Evolutionary conservation across 2,888 invertebrate species (phyloP).

Genomic region (Lydus trimaculatus): DNA sequence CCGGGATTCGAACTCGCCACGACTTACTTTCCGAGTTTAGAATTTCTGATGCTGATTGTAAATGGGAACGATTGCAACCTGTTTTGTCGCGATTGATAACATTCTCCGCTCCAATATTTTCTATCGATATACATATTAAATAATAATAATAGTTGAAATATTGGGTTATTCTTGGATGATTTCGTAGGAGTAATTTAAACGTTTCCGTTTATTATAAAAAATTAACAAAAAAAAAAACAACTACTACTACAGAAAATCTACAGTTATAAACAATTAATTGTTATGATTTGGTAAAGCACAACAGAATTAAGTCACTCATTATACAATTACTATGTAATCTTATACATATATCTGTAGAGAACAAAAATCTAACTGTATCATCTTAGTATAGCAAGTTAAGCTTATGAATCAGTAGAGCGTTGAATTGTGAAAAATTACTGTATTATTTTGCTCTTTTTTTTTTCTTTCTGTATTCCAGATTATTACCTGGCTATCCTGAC

Average conservation of each 20-base stretch:
- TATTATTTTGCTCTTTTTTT: conserved; percentile 8
- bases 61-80: not conserved
- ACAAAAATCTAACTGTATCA: conserved; percentile 12
- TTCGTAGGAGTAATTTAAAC: not conserved
- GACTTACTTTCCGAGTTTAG: too few relatives aligned
- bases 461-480: conserved; percentile 63
- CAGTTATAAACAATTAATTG: not conserved
- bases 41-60: not conserved
- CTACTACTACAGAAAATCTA: not conserved
- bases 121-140: not conserved
- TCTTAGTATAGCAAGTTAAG: not conserved
- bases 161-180: not conserved
- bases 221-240: too few relatives aligned
- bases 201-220: not conserved
- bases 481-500: conserved; percentile 85
- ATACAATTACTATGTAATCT: not conserved
- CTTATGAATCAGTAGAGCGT: not conserved
- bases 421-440: conserved; percentile 16
- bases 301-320: conserved; percentile 4
- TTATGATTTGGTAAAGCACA: not conserved
- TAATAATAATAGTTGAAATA: not conserved
- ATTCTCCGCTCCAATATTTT: not conserved
- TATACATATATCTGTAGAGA: not conserved
- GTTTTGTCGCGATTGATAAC: not conserved
- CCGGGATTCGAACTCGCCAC: too few relatives aligned